A percentile compares a stretch with the other conserved stretches of the same genome.
Evolutionary conservation across 2,888 invertebrate genomes (phyloP).

Genomic region (Artemia sp.): DNA sequence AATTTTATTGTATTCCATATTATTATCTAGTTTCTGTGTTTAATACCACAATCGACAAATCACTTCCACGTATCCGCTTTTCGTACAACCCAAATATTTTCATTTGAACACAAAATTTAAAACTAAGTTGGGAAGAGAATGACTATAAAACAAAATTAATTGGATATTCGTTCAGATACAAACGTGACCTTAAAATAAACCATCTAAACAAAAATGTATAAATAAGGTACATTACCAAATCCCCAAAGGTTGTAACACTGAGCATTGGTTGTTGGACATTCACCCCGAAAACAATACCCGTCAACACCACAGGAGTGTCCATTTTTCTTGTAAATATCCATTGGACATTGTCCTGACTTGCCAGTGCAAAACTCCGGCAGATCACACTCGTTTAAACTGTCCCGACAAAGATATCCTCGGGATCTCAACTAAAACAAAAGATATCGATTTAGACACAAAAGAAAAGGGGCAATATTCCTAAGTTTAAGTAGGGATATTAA

Average conservation of each 20-base stretch:
- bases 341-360: constrained; percentile 68
- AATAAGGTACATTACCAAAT: constrained; percentile 36
- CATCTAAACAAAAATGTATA: neutral
- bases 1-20: too few species aligned
- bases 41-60: too few species aligned
- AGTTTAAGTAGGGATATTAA: neutral
- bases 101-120: too few species aligned
- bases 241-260: constrained; percentile 94
- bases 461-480: constrained; percentile 17
- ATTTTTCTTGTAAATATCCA: constrained; percentile 77
- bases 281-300: constrained; percentile 78
- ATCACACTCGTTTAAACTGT: constrained; percentile 79
- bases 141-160: too few species aligned
- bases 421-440: constrained; percentile 44
- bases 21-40: too few species aligned
- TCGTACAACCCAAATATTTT: too few species aligned
- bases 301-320: constrained; percentile 60
- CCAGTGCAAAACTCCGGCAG: constrained; percentile 87
- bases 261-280: constrained; percentile 65
- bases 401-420: constrained; percentile 64
- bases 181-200: neutral
- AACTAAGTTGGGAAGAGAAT: too few species aligned
- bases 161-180: too few species aligned
- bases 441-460: neutral
- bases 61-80: too few species aligned